Conservation (phyloP, 2,797 vertebrate genomes). For the Pangasius macronema region DNA sequence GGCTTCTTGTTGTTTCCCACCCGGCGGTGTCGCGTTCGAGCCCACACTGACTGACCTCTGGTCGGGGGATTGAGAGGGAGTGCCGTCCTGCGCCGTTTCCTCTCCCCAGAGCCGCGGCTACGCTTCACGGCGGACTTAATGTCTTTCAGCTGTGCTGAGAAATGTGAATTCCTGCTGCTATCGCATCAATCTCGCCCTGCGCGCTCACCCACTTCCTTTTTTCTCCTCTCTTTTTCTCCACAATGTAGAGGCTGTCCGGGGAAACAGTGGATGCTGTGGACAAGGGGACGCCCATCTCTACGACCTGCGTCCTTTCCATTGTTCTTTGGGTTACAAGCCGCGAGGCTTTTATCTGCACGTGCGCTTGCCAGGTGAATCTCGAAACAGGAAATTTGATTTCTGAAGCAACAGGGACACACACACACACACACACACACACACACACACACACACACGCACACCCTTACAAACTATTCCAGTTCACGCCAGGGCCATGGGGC, state of each 20-base stretch:
- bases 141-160: slow-evolving; percentile 61
- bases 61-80: slow-evolving; percentile 29
- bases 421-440: background rate
- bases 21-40: slow-evolving; percentile 15
- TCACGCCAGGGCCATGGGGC: slow-evolving; percentile 44
- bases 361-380: slow-evolving; percentile 43
- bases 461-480: slow-evolving; percentile 48
- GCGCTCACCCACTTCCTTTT: slow-evolving; percentile 32
- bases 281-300: background rate
- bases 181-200: slow-evolving; percentile 51
- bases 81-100: slow-evolving; percentile 44
- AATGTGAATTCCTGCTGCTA: slow-evolving; percentile 58
- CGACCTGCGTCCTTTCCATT: background rate
- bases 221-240: slow-evolving; percentile 15
- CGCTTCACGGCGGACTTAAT: slow-evolving; percentile 56
- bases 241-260: background rate
- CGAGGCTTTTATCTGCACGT: slow-evolving; percentile 27
- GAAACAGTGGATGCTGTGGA: slow-evolving; percentile 2
- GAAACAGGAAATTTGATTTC: slow-evolving; percentile 52
- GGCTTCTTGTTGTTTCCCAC: slow-evolving; percentile 2
- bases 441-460: background rate
- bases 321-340: slow-evolving; percentile 5
- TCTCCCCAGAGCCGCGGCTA: slow-evolving; percentile 51
- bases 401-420: background rate
- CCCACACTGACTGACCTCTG: slow-evolving; percentile 53